phyloP scores from a whole-genome alignment of 2,797 vertebrate genomes.

The Mormyrus hasselquistii region DNA sequence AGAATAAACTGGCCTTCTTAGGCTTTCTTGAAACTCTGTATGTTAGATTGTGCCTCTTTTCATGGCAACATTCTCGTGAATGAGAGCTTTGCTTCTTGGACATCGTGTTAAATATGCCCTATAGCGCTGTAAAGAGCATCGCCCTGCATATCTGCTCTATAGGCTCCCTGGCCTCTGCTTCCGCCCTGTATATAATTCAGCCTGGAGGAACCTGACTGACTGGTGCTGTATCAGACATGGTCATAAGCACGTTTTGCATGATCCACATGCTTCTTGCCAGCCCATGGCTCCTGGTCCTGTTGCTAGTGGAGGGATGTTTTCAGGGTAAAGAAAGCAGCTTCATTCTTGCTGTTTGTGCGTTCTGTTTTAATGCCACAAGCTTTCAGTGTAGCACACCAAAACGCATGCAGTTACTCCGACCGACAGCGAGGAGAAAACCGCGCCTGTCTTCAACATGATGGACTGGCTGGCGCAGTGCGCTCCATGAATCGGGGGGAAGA shows the following conservation, averaged over 20 bases:
- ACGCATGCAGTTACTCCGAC: conserved; percentile 15
- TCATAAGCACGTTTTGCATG: not conserved
- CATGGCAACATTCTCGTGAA: not conserved
- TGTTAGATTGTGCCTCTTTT: not conserved
- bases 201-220: not conserved
- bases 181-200: not conserved
- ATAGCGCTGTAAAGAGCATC: not conserved
- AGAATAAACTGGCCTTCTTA: not conserved
- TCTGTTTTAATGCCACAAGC: not conserved
- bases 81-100: not conserved
- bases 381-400: not conserved
- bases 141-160: not conserved
- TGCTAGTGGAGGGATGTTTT: not conserved
- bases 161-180: not conserved
- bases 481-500: conserved; percentile 19
- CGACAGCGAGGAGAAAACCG: not conserved
- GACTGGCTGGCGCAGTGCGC: conserved; percentile 16
- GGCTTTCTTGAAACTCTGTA: not conserved
- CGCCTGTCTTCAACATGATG: not conserved
- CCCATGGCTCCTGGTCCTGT: not conserved
- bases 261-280: not conserved
- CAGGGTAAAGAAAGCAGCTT: not conserved
- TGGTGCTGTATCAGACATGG: not conserved
- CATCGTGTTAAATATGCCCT: not conserved
- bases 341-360: not conserved